Evolutionary conservation across 2,113 vertebrate species (phyloP).

Genomic region (Cephalopholis sonnerati): DNA sequence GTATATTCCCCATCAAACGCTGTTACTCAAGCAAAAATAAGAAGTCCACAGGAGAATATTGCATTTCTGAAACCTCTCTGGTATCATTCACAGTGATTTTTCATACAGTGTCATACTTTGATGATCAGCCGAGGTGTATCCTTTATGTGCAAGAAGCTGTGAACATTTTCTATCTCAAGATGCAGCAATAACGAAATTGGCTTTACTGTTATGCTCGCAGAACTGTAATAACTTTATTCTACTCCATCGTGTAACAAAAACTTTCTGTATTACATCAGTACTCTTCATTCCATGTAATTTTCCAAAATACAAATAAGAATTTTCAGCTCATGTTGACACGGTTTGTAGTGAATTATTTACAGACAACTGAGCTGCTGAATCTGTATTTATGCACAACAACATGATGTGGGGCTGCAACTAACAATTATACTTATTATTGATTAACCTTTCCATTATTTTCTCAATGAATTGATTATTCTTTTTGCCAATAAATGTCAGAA

Average conservation of each 20-base stretch:
- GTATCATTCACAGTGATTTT: conserved; percentile 26
- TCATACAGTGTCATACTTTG: conserved; percentile 16
- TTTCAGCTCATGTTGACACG: not conserved
- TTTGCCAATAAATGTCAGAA: not conserved
- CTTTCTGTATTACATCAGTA: not conserved
- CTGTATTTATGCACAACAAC: not conserved
- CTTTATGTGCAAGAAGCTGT: not conserved
- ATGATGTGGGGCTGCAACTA: not conserved
- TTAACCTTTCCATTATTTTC: not conserved
- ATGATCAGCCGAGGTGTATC: not conserved
- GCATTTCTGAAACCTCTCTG: not conserved
- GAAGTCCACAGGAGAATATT: not conserved
- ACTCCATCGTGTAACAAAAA: not conserved
- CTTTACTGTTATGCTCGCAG: conserved; percentile 3
- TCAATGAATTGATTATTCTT: not conserved
- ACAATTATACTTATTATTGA: not conserved
- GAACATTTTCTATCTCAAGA: not conserved
- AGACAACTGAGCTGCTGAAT: not conserved
- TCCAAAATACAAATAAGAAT: not conserved
- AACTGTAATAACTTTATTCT: not conserved
- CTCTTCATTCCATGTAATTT: not conserved
- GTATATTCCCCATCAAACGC: not conserved
- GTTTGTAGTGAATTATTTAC: conserved; percentile 3
- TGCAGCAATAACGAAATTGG: conserved; percentile 8
- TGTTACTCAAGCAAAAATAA: not conserved